Conservation (phyloP, 2,888 invertebrate genomes). For the Drosophila setosimentum region DNA sequence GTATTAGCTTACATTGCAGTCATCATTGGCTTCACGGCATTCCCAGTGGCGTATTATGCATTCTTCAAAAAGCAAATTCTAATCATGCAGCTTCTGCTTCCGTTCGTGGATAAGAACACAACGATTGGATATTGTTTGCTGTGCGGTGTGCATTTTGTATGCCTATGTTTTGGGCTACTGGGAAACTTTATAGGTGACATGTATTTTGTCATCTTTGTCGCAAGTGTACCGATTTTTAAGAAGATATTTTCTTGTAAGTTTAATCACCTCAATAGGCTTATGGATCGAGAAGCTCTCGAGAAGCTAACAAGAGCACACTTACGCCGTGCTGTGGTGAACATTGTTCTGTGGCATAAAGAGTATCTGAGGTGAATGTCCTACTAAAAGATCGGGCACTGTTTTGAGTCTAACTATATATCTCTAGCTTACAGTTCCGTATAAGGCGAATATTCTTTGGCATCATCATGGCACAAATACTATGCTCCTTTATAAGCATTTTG, state of each 20-base stretch:
- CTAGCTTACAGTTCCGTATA: slow-evolving; percentile 27
- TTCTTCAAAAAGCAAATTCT: slow-evolving; percentile 40
- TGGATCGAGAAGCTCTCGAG: background rate
- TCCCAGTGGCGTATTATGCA: slow-evolving; percentile 22
- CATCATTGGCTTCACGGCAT: background rate
- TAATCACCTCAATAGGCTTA: slow-evolving; percentile 38
- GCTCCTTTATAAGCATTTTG: slow-evolving; percentile 33
- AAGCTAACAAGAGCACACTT: background rate
- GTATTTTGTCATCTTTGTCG: slow-evolving; percentile 46
- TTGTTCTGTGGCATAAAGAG: slow-evolving; percentile 53
- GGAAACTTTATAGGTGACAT: slow-evolving; percentile 61
- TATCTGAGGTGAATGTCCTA: slow-evolving; percentile 47
- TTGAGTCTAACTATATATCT: background rate
- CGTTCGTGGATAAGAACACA: slow-evolving; percentile 44
- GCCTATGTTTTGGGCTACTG: slow-evolving; percentile 43
- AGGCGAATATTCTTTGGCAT: slow-evolving; percentile 35
- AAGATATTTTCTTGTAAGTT: slow-evolving; percentile 57
- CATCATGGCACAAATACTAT: slow-evolving; percentile 43
- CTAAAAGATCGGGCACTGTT: background rate
- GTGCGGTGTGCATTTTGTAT: slow-evolving; percentile 17
- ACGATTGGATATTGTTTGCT: slow-evolving; percentile 31
- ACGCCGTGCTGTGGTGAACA: slow-evolving; percentile 26
- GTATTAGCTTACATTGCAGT: slow-evolving; percentile 9
- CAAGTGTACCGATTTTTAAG: slow-evolving; percentile 50
- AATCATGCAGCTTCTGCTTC: slow-evolving; percentile 57